These are phyloP conservation scores for Myotis brandtii DNA, from an alignment of 2,113 vertebrate species.

Conservation along the genomic window DNA sequence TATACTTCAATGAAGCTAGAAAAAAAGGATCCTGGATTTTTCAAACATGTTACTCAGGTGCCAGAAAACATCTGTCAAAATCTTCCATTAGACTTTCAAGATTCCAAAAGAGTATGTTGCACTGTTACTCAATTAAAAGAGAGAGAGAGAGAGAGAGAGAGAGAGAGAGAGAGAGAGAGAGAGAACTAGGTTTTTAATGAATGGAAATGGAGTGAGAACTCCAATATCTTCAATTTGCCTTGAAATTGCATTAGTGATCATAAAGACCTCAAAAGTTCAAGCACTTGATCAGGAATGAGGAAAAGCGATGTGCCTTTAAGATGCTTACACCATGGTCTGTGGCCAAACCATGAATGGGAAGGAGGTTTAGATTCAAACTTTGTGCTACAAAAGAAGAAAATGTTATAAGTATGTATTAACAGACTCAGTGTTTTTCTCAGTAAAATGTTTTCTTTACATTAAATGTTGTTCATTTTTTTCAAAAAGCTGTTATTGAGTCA, in stretches of 20 bases:
- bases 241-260: not conserved
- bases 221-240: not conserved
- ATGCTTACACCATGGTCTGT: not conserved
- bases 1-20: not conserved
- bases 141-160: too few species aligned
- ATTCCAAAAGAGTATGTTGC: too few species aligned
- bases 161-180: too few species aligned
- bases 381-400: not conserved
- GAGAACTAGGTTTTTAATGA: not conserved
- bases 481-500: not conserved
- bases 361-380: conserved; percentile 23
- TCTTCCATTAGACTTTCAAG: not conserved
- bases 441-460: not conserved
- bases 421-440: not conserved
- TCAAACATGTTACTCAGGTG: conserved; percentile 22
- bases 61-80: conserved; percentile 8
- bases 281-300: not conserved
- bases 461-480: not conserved
- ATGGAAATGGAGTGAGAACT: not conserved
- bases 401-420: not conserved
- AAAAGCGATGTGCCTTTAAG: not conserved
- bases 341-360: not conserved
- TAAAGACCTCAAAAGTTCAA: not conserved
- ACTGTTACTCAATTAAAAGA: not conserved
- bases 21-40: conserved; percentile 15